Percentiles rank a stretch among this genome's conserved stretches.
Evolutionary conservation across 2,797 vertebrate species (phyloP).

Genomic region (Acropternis orthonyx): DNA sequence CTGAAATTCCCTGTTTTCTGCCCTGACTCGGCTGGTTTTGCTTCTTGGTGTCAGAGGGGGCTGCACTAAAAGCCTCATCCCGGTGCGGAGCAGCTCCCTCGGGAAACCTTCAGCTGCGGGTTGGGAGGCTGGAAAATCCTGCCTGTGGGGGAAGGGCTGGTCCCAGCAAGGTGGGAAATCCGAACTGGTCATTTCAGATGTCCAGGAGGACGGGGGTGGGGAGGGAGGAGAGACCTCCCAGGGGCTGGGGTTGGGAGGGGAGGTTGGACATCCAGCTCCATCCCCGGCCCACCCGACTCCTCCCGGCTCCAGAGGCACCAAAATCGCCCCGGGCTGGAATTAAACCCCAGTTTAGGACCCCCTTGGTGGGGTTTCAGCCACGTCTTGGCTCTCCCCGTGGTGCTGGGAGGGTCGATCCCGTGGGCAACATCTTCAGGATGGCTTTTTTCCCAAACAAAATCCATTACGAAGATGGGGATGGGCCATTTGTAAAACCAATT

Average conservation of each 20-base stretch:
- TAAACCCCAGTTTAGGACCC: rapidly evolving
- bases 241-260: background rate
- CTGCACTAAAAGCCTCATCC: background rate
- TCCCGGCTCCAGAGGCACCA: background rate
- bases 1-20: background rate
- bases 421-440: no score
- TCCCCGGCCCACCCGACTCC: background rate
- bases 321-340: background rate
- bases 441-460: no score
- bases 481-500: no score
- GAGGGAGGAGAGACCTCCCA: background rate
- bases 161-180: background rate
- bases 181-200: background rate
- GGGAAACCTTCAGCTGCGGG: background rate
- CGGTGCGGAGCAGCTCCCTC: background rate
- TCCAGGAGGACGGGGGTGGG: background rate
- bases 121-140: background rate
- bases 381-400: background rate
- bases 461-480: no score
- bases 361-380: background rate
- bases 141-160: background rate
- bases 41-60: background rate
- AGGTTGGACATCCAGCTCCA: background rate
- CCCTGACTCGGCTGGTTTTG: background rate
- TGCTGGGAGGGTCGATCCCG: no score